phyloP scores from a whole-genome alignment of 1,140 invertebrate genomes.

The Carcinoscorpius rotundicauda region DNA sequence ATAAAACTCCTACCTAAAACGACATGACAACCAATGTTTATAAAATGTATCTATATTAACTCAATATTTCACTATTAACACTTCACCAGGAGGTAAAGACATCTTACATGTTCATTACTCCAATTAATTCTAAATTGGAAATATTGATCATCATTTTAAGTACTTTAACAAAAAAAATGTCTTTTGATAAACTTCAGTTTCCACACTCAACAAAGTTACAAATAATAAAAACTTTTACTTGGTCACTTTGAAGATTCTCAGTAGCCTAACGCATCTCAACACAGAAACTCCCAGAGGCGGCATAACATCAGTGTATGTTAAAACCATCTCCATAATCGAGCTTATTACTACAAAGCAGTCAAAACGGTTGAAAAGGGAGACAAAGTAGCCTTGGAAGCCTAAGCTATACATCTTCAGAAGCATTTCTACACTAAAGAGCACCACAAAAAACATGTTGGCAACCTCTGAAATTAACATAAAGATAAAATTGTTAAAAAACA shows the following conservation, averaged over 20 bases:
- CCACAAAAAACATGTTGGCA: slow-evolving; percentile 95
- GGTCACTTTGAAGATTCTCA: slow-evolving; percentile 47
- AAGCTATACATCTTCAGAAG: slow-evolving; percentile 99
- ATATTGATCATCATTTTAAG: too few species aligned
- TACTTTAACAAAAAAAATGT: too few species aligned
- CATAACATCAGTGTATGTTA: slow-evolving; percentile 40
- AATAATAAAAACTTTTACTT: slow-evolving; percentile 29
- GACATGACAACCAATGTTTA: too few species aligned
- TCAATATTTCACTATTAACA: too few species aligned
- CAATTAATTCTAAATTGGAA: too few species aligned
- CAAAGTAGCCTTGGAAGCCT: slow-evolving; percentile 52
- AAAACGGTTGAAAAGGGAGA: slow-evolving; percentile 48
- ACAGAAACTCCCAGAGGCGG: slow-evolving; percentile 46
- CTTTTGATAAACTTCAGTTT: too few species aligned
- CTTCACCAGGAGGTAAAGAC: too few species aligned
- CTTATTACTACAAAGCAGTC: slow-evolving; percentile 48
- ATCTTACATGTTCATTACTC: too few species aligned
- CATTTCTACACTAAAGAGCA: slow-evolving; percentile 97
- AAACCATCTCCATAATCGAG: slow-evolving; percentile 42
- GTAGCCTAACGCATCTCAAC: slow-evolving; percentile 43
- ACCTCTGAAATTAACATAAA: slow-evolving; percentile 45
- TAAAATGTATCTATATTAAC: too few species aligned
- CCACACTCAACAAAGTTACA: too few species aligned
- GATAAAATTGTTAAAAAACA: slow-evolving; percentile 6
- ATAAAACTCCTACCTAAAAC: too few species aligned